Percentiles rank a stretch among this genome's conserved stretches.
These are phyloP conservation scores for Laothoe populi DNA, from an alignment of 2,888 invertebrate species.

Conservation along the genomic window DNA sequence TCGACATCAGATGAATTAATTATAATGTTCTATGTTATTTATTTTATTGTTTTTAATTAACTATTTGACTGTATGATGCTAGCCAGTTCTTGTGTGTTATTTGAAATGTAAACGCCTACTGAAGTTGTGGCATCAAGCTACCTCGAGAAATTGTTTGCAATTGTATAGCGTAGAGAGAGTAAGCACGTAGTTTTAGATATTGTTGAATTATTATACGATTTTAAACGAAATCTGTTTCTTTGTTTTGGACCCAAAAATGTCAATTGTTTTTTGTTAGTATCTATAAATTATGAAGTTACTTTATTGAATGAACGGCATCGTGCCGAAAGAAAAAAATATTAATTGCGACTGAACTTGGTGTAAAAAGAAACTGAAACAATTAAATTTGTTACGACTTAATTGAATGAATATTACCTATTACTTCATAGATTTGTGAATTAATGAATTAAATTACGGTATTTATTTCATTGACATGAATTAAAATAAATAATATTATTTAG, in stretches of 20 bases:
- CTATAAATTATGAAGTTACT: not conserved
- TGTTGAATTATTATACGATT: slow-evolving; percentile 16
- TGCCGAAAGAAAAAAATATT: not conserved
- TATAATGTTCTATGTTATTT: not conserved
- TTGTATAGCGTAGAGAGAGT: not conserved
- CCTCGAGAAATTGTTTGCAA: slow-evolving; percentile 2
- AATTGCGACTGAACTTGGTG: not conserved
- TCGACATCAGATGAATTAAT: not conserved
- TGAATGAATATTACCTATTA: not conserved
- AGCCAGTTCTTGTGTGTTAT: too few species aligned
- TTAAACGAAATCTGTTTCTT: not conserved
- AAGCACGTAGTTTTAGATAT: slow-evolving; percentile 6
- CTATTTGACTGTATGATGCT: not conserved
- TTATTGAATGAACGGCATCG: not conserved
- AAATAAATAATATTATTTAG: too few species aligned
- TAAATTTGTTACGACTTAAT: not conserved
- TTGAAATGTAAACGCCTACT: not conserved
- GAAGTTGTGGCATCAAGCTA: not conserved
- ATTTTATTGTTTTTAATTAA: not conserved
- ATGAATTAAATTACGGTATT: not conserved
- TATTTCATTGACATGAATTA: slow-evolving; percentile 4
- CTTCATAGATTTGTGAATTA: not conserved
- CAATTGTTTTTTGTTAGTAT: not conserved
- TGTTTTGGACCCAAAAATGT: not conserved
- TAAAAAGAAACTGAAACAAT: slow-evolving; percentile 3